A percentile compares a stretch with the other conserved stretches of the same genome.
phyloP scores from a whole-genome alignment of 1,140 invertebrate species.

The Bacillus rossius region DNA sequence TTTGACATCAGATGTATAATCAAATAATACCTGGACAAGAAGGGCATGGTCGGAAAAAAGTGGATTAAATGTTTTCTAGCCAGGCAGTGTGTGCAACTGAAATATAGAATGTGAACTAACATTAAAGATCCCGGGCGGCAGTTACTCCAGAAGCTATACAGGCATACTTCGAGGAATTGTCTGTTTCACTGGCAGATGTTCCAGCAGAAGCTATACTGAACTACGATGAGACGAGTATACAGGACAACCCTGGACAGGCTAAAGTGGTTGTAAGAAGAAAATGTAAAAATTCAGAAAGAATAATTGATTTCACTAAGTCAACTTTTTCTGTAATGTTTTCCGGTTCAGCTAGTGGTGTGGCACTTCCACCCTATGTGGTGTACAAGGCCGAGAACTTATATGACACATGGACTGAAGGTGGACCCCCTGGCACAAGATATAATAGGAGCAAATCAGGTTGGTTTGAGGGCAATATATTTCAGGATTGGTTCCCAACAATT shows the following conservation, averaged over 20 bases:
- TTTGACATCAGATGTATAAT: too few relatives aligned
- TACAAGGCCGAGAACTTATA: constrained; percentile 36
- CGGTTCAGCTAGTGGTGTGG: constrained; percentile 25
- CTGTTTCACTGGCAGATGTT: too few relatives aligned
- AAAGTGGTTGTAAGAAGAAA: constrained; percentile 34
- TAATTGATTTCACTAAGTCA: constrained; percentile 17
- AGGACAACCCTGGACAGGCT: constrained; percentile 33
- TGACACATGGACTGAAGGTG: constrained; percentile 30
- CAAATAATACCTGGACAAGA: too few relatives aligned
- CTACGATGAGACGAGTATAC: too few relatives aligned
- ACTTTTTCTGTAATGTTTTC: constrained; percentile 32
- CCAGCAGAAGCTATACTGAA: too few relatives aligned
- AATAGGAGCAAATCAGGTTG: constrained; percentile 33
- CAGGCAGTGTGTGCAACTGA: too few relatives aligned
- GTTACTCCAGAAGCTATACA: too few relatives aligned
- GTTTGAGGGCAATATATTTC: constrained; percentile 32
- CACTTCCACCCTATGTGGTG: constrained; percentile 35
- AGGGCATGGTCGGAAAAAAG: too few relatives aligned
- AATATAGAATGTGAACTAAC: too few relatives aligned
- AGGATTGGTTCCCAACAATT: constrained; percentile 25
- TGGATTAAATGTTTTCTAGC: too few relatives aligned
- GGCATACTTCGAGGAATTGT: too few relatives aligned
- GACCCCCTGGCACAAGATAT: constrained; percentile 27
- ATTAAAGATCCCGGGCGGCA: too few relatives aligned
- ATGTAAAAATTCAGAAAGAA: constrained; percentile 34